Conservation (phyloP, 2,113 vertebrate species). For the Turdus rufiventris region DNA sequence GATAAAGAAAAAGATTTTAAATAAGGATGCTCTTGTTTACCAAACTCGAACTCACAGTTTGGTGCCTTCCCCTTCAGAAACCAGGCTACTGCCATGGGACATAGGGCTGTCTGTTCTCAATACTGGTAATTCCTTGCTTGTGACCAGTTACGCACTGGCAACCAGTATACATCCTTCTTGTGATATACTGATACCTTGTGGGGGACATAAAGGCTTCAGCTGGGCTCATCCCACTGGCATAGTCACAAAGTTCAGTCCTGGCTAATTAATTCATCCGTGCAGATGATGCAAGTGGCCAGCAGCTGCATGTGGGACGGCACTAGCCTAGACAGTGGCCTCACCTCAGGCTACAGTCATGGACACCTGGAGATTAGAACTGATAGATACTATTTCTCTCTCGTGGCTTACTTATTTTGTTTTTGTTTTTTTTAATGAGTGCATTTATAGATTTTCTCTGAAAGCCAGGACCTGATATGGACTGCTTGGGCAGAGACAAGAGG, state of each 20-base stretch:
- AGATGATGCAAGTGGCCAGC: background rate
- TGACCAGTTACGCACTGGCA: background rate
- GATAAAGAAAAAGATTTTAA: background rate
- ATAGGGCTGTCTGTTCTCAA: background rate
- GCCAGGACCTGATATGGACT: background rate
- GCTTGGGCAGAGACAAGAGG: background rate
- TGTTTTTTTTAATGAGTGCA: background rate
- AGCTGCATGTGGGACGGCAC: background rate
- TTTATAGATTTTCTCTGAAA: background rate
- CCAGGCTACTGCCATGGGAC: background rate
- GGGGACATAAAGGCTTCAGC: background rate
- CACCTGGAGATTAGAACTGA: background rate
- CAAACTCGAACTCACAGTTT: background rate
- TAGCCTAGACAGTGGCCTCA: background rate
- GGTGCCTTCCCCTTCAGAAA: background rate
- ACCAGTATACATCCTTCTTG: background rate
- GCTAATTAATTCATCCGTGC: rapidly evolving
- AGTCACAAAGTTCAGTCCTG: background rate
- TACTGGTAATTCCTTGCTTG: background rate
- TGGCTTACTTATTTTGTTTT: background rate
- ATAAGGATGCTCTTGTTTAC: background rate
- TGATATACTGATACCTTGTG: background rate
- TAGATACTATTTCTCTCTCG: background rate
- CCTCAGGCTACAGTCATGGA: background rate
- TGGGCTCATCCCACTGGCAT: background rate